Percentiles rank a stretch among this genome's conserved stretches.
Evolutionary conservation across 2,888 invertebrate genomes (phyloP).

Genomic region (Strigamia crassipes): DNA sequence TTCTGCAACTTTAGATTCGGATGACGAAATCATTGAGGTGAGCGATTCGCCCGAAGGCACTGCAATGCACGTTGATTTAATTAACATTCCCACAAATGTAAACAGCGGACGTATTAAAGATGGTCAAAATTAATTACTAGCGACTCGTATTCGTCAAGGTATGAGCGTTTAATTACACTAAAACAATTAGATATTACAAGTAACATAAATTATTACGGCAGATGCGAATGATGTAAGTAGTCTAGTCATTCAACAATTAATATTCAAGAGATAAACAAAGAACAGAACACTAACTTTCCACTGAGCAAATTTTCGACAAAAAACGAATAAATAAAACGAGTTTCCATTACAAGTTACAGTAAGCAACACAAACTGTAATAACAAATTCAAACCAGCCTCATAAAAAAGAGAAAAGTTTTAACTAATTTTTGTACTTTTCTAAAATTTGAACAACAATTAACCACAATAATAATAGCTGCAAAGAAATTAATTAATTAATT

Average conservation of each 20-base stretch:
- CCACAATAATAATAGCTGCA: background rate
- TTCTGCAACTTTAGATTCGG: slow-evolving; percentile 47
- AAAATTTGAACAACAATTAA: slow-evolving; percentile 5
- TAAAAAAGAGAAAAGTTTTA: background rate
- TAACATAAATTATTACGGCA: background rate
- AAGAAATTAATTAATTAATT: background rate
- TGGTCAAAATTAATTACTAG: background rate
- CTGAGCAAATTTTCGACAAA: background rate
- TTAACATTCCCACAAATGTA: background rate
- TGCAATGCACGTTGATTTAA: slow-evolving; percentile 2
- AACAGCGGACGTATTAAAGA: background rate
- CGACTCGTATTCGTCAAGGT: background rate
- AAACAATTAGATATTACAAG: background rate
- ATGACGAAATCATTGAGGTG: slow-evolving; percentile 50
- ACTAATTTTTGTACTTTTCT: slow-evolving; percentile 21
- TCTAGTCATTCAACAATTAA: background rate
- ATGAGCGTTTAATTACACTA: slow-evolving; percentile 2
- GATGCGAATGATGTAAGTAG: slow-evolving; percentile 6
- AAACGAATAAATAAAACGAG: slow-evolving; percentile 16
- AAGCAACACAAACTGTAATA: slow-evolving; percentile 16
- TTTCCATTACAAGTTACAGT: slow-evolving; percentile 14
- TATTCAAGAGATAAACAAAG: background rate
- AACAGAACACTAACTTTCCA: background rate
- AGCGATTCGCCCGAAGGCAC: slow-evolving; percentile 47
- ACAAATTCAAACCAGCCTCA: slow-evolving; percentile 21